Base-by-base conservation (phyloP, 2,888 invertebrate genomes). In the Alcis repandata region DNA sequence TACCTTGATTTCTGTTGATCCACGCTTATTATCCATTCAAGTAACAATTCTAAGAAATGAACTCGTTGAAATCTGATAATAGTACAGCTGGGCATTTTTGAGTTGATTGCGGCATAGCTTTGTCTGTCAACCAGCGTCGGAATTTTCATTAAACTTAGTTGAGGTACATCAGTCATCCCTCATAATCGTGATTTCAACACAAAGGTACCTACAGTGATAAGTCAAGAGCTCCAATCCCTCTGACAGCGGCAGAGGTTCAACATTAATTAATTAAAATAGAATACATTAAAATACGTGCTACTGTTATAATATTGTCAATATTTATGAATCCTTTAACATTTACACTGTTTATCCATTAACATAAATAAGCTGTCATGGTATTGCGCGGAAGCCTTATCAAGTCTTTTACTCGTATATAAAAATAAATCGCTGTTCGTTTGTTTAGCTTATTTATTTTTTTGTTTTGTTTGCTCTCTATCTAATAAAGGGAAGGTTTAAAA, bases 331-430 rank as follows among this genome's bases (percentile, higher is more conserved):
- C n/a, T n/a, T 68, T 57, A 62, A 64, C 53, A 67, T 64, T 53
- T 68, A 70, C 68, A 53, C 48, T 67, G 69, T 64, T 68, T 67
- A 63, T 63, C 67, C 64, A 71, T 71, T 69, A 71, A 53, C 59
- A 46, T 48, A 64, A 68, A 63, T 63, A 51, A 32, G 58, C 53
- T 41, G 33, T 59, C 43, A 38, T 51, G 41, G 40, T 62, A 61
- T 57, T 61, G 57, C 45, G 15, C 56, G 10, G 45, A 56, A 59
- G 54, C 59, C 19, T 63, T 54, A 63, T 54, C 41, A 41, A 59
- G 48, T 59, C 41, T 53, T 54, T 63, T 48, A 43, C 27, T 38
- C 58, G 45, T n/a, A n/a, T n/a, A n/a, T n/a, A n/a, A n/a, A n/a
- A n/a, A n/a, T n/a, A n/a, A n/a, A n/a, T n/a, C n/a, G n/a, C n/a